Percentiles rank a stretch among this genome's conserved stretches.
These are phyloP conservation scores for Hydriomena furcata DNA, from an alignment of 2,888 invertebrate species.

Conservation along the genomic window DNA sequence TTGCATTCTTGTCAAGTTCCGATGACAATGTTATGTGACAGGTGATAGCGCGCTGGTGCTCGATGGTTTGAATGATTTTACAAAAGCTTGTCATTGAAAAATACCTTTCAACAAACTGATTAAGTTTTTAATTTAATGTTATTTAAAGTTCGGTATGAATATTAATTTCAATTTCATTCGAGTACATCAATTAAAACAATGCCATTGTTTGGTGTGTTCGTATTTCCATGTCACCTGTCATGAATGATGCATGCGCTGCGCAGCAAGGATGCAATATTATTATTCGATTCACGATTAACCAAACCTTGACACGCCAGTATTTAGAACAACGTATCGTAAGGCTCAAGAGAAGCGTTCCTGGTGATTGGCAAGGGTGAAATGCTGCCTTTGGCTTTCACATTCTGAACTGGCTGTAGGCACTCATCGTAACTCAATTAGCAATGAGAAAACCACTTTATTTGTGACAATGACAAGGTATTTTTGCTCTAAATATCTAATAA, in stretches of 20 bases:
- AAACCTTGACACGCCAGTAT: constrained; percentile 56
- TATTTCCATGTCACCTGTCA: constrained; percentile 24
- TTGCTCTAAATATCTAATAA: too few relatives aligned
- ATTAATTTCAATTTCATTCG: too few relatives aligned
- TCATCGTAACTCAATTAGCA: constrained; percentile 9
- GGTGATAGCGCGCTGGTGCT: too few relatives aligned
- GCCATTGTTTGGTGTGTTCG: constrained; percentile 3
- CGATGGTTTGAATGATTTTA: too few relatives aligned
- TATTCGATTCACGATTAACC: constrained; percentile 56
- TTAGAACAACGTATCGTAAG: background rate
- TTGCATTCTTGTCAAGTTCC: too few relatives aligned
- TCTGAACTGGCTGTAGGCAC: too few relatives aligned
- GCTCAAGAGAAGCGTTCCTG: constrained; percentile 1
- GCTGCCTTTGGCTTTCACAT: too few relatives aligned
- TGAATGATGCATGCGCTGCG: constrained; percentile 47
- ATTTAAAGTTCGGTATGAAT: too few relatives aligned
- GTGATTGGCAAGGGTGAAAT: constrained; percentile 49
- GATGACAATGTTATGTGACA: too few relatives aligned
- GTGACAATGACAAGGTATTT: background rate
- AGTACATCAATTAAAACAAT: background rate
- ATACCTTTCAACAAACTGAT: too few relatives aligned
- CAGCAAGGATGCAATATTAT: constrained; percentile 50
- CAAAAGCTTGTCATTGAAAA: too few relatives aligned
- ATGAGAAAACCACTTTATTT: constrained; percentile 4
- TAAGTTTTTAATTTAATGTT: too few relatives aligned